Conservation (phyloP, 2,797 vertebrate species). For the Liasis olivaceus region DNA sequence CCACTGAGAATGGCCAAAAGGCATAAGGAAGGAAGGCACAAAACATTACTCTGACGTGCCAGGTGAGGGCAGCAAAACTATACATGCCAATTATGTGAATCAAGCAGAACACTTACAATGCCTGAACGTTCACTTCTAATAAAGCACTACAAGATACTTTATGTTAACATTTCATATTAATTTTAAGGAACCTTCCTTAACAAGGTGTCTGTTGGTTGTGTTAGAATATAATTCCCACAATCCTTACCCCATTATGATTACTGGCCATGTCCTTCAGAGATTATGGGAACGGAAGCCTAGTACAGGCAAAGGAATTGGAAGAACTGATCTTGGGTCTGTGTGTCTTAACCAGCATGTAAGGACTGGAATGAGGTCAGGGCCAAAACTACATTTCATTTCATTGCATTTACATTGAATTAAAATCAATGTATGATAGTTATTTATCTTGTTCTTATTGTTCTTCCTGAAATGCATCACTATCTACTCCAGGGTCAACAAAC, state of each 20-base stretch:
- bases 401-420: not conserved
- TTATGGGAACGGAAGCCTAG: not conserved
- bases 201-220: not conserved
- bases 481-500: slow-evolving; percentile 11
- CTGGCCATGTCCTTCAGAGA: not conserved
- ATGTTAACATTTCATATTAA: slow-evolving; percentile 23
- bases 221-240: not conserved
- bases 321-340: not conserved
- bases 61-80: slow-evolving; percentile 76
- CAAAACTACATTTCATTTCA: not conserved
- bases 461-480: slow-evolving; percentile 12
- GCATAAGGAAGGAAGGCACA: not conserved
- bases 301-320: too few species aligned
- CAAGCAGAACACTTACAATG: slow-evolving; percentile 48
- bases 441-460: not conserved
- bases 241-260: not conserved
- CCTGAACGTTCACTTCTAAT: slow-evolving; percentile 45
- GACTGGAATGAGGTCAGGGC: not conserved
- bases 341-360: not conserved
- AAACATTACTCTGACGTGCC: slow-evolving; percentile 49
- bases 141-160: slow-evolving; percentile 59
- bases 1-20: fast-evolving
- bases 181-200: not conserved
- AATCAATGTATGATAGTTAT: not conserved
- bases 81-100: slow-evolving; percentile 7